Percentiles rank a stretch among this genome's conserved stretches.
Evolutionary conservation across 2,888 invertebrate genomes (phyloP).

Genomic region (Ectobius pallidus): DNA sequence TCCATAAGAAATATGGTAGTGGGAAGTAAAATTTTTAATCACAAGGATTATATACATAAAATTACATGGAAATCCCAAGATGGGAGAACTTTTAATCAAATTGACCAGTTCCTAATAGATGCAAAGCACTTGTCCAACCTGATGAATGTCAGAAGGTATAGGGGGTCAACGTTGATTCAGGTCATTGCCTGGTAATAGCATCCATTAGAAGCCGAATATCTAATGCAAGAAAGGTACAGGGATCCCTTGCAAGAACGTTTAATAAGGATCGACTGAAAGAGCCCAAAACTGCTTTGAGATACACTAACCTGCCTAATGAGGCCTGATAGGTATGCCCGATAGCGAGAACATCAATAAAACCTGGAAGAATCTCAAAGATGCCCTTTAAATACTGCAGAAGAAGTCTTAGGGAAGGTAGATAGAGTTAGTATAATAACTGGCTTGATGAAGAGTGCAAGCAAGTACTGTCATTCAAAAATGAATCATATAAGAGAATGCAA

Average conservation of each 20-base stretch:
- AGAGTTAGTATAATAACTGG: background rate
- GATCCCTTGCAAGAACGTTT: too few relatives aligned
- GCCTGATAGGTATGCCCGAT: background rate
- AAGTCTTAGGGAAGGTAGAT: background rate
- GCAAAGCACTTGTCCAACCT: background rate
- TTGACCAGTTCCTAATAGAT: background rate
- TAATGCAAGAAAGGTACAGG: too few relatives aligned
- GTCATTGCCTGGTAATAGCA: background rate
- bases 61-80: too few relatives aligned
- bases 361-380: conserved; percentile 13
- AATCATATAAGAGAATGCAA: too few relatives aligned
- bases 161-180: background rate
- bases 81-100: too few relatives aligned
- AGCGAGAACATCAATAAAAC: conserved; percentile 9
- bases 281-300: background rate
- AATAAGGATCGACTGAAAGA: background rate
- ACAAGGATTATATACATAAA: too few relatives aligned
- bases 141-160: background rate
- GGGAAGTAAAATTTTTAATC: too few relatives aligned
- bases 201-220: background rate
- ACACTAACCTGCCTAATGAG: background rate
- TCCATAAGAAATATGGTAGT: too few relatives aligned
- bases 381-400: background rate
- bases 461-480: background rate
- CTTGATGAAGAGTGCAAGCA: too few relatives aligned